Base-by-base conservation (phyloP, 2,797 vertebrate genomes). In the Otus scops region DNA sequence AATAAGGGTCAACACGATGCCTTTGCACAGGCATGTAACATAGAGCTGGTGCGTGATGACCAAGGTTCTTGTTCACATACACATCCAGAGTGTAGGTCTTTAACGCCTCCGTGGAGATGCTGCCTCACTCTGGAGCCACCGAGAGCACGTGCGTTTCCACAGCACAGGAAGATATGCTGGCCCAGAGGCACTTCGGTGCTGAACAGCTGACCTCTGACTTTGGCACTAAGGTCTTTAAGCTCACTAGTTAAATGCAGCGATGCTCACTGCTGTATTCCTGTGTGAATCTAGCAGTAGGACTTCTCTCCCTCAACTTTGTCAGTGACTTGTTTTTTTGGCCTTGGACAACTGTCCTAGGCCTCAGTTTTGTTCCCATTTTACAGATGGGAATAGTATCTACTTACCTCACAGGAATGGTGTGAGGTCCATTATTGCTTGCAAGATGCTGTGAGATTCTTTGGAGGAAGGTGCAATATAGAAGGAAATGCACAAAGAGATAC, bases 381-480 rank as follows among this genome's bases (percentile, higher is more conserved):
- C 56, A 75, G 88, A 36, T 92, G 70, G 75, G 61, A 86, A 39
- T 39, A 79, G 48, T 73, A 81, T 14, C 41, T 80, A 7, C 50
- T 90, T 91, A 73, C 68, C 84, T 95, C 21, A 5, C 30, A 68
- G 89, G 54, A 78, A 14, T 64, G 64, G 56, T 87, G 89, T 93
- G 70, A 93, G 81, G 76, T 86, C 41, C n/a, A 4, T 68, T 92
- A 68, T 8, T 86, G 45, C 61, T 88, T 79, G 57, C 68, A 92
- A 85, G 82, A 85, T 91, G 84, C 88, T 95, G 65, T 85, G 93
- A 96, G 88, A 85, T 81, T 77, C 78, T 89, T 89, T 87, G 83
- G 80, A 91, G 77, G 59, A 95, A 84, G 74, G 85, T 97, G 83
- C 93, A 95, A 90, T 96, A 74, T 27, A 81, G 77, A 73, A 89